Conservation (phyloP, 2,113 vertebrate genomes). For the Tachuris rubrigastra region DNA sequence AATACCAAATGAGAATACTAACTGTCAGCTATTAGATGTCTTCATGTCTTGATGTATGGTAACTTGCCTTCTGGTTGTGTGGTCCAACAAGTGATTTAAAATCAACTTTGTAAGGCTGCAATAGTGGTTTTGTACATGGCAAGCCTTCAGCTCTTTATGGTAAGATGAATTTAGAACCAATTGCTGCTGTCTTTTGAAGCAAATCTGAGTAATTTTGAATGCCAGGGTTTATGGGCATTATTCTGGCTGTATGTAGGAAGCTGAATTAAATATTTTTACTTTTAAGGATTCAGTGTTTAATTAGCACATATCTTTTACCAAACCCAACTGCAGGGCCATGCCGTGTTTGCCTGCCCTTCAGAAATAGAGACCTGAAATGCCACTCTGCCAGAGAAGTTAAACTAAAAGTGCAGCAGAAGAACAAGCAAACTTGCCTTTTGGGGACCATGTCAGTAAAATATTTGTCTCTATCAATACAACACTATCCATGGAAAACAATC, state of each 20-base stretch:
- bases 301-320: neutral
- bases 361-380: neutral
- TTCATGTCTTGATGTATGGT: neutral
- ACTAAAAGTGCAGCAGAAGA: neutral
- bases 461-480: neutral
- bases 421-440: neutral
- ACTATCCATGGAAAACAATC: neutral
- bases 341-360: neutral
- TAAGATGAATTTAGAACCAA: neutral
- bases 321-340: neutral
- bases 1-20: neutral
- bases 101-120: neutral
- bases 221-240: neutral
- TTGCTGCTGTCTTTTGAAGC: neutral
- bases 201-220: neutral
- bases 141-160: neutral
- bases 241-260: neutral
- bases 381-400: neutral
- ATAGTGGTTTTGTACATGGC: neutral
- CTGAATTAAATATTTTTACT: neutral
- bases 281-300: neutral
- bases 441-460: neutral
- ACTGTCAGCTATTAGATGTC: neutral
- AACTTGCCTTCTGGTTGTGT: neutral
- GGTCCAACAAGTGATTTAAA: neutral